A percentile compares a stretch with the other conserved stretches of the same genome.
Conservation (phyloP, 2,888 invertebrate genomes). For the Brachypalpus laphriformis region DNA sequence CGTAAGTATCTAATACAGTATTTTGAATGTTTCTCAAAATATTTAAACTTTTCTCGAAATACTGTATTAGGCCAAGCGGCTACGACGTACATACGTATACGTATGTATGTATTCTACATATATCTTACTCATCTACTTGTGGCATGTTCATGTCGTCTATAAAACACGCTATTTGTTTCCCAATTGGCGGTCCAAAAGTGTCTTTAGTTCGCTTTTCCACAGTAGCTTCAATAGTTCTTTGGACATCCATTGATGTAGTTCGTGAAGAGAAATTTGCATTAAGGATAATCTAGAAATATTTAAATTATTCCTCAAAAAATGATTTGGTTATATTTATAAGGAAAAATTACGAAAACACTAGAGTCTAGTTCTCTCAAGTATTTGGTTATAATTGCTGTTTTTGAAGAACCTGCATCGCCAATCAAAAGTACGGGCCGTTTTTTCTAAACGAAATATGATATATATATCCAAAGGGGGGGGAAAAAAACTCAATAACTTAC, state of each 20-base stretch:
- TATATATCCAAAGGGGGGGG: too few species aligned
- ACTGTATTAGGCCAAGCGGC: too few species aligned
- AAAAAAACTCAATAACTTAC: conserved; percentile 81
- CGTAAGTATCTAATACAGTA: too few species aligned
- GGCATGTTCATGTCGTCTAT: conserved; percentile 99
- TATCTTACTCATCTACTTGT: conserved; percentile 84
- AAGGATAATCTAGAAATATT: conserved; percentile 86
- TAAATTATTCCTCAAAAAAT: conserved; percentile 50
- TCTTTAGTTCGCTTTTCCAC: conserved; percentile 96
- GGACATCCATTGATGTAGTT: conserved; percentile 95
- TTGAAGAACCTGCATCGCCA: conserved; percentile 96
- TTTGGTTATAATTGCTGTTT: conserved; percentile 94
- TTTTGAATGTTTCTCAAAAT: too few species aligned
- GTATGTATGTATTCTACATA: too few species aligned
- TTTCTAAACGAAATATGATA: conserved; percentile 82
- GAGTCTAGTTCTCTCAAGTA: conserved; percentile 89
- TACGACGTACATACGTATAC: too few species aligned
- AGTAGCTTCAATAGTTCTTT: conserved; percentile 92
- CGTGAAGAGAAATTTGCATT: conserved; percentile 96
- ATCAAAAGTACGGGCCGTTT: conserved; percentile 92
- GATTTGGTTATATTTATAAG: not conserved
- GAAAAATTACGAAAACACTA: conserved; percentile 86
- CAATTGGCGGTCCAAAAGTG: conserved; percentile 94
- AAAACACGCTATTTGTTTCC: conserved; percentile 94
- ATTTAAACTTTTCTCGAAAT: too few species aligned